Evolutionary conservation across 2,113 vertebrate species (phyloP), one percentile per base, ranked within the genome.

Genomic region (Tamias sibiricus): DNA sequence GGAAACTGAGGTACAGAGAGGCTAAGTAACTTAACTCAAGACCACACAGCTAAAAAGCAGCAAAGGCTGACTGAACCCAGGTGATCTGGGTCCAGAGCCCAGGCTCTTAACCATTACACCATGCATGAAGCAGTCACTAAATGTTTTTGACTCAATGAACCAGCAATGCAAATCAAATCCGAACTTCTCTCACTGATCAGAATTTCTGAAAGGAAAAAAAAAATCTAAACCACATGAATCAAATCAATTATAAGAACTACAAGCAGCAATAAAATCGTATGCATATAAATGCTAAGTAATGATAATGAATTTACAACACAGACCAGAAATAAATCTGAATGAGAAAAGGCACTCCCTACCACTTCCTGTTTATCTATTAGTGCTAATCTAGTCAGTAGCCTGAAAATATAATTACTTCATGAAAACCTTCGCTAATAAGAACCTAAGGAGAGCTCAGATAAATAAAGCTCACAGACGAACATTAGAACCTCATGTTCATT

Each of bases 301-400:
- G 96, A 84, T 87, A 94, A 91, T 30, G 32, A 91, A 94, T 87
- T 93, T 94, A 95, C 83, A 71, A 84, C 76, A 66, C 20, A 91
- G 93, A 91, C 74, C 82, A 95, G 86, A 96, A 96, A 95, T 93
- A 95, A 97, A 88, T 83, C 88, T 59, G 89, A 84, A 93, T 49
- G 95, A 93, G 86, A 71, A 96, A 83, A 80, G 79, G 81, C 20
- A 72, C 81, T 92, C 88, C 68, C 42, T 69, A 52, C 4, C 40
- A 69, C 44, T 97, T 98, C 96, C 96, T 97, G 96, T 95, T 93
- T 96, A 85, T 87, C 93, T 96, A 40, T 79, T 82, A 83, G 47
- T 71, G 66, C 66, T 97, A 96, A 97, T 96, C 75, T 83, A 71
- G 69, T 95, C 87, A 95, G 90, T 12, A 92, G 69, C 83, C 4